Evolutionary conservation across 2,797 vertebrate genomes (phyloP).

Genomic region (Esox masquinongy): DNA sequence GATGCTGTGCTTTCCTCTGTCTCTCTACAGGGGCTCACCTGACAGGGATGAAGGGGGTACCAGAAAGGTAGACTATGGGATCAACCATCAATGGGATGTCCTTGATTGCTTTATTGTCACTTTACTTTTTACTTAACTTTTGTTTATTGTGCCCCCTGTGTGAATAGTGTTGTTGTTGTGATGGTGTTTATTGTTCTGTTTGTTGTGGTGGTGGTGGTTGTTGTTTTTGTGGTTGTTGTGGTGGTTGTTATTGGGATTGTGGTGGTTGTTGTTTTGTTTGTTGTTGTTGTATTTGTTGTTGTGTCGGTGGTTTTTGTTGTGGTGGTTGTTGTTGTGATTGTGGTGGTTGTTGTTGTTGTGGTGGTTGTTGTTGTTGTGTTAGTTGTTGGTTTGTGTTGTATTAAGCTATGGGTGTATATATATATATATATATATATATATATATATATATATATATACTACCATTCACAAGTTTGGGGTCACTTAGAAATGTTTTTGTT

Average conservation of each 20-base stretch:
- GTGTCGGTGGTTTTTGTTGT: too few relatives aligned
- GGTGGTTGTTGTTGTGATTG: too few relatives aligned
- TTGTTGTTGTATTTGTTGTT: not conserved
- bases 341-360: not conserved
- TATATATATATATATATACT: not conserved
- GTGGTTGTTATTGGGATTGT: too few relatives aligned
- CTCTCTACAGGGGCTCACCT: constrained; percentile 85
- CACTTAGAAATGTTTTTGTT: too few relatives aligned
- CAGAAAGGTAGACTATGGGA: not conserved
- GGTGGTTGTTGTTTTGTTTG: not conserved
- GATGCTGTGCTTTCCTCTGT: not conserved
- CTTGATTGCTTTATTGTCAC: not conserved
- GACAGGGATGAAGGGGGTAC: constrained; percentile 93
- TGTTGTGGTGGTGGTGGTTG: too few relatives aligned
- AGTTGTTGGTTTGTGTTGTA: not conserved
- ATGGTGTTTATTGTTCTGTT: not conserved
- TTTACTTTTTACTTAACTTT: not conserved
- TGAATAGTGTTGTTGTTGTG: not conserved
- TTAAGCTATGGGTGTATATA: too few relatives aligned
- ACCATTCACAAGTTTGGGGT: too few relatives aligned
- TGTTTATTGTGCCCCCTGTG: not conserved
- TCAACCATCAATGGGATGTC: not conserved
- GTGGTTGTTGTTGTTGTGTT: not conserved
- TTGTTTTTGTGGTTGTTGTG: too few relatives aligned
- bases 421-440: too few relatives aligned